Percentiles rank a stretch among this genome's conserved stretches.
Evolutionary conservation across 2,888 invertebrate species (phyloP).

Genomic region (Leptopilina syphax): DNA sequence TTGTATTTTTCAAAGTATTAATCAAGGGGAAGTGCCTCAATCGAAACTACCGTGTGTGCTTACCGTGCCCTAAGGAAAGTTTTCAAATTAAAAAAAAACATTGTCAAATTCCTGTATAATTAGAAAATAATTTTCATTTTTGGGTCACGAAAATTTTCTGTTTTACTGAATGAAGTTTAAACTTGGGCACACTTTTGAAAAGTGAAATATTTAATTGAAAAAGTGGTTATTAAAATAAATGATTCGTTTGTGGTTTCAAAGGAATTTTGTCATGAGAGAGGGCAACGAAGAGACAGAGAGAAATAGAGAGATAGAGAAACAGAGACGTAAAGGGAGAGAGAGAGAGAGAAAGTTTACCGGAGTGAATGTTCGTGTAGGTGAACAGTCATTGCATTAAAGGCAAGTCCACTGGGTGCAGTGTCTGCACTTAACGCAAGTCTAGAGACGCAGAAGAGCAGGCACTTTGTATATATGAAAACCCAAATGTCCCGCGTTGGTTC

Average conservation of each 20-base stretch:
- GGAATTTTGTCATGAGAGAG: background rate
- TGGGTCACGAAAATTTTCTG: too few species aligned
- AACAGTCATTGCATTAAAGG: constrained; percentile 18
- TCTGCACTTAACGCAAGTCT: constrained; percentile 28
- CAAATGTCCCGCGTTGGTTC: constrained; percentile 26
- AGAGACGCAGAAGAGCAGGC: constrained; percentile 25
- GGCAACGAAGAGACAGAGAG: background rate
- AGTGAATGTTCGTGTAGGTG: constrained; percentile 11
- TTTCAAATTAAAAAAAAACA: too few species aligned
- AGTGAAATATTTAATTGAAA: background rate
- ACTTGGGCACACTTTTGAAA: background rate
- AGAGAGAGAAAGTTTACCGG: background rate
- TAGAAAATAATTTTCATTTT: too few species aligned
- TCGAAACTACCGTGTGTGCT: too few species aligned
- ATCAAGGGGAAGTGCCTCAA: too few species aligned
- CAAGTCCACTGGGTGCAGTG: constrained; percentile 27
- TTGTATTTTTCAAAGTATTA: too few species aligned
- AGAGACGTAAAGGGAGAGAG: background rate
- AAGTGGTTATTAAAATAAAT: constrained; percentile 8
- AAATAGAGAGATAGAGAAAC: background rate
- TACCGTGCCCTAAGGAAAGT: too few species aligned
- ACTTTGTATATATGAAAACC: constrained; percentile 34
- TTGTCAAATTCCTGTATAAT: too few species aligned
- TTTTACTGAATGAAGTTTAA: too few species aligned
- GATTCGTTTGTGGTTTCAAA: constrained; percentile 9